phyloP scores from a whole-genome alignment of 2,797 vertebrate genomes.

The Prionace glauca region DNA sequence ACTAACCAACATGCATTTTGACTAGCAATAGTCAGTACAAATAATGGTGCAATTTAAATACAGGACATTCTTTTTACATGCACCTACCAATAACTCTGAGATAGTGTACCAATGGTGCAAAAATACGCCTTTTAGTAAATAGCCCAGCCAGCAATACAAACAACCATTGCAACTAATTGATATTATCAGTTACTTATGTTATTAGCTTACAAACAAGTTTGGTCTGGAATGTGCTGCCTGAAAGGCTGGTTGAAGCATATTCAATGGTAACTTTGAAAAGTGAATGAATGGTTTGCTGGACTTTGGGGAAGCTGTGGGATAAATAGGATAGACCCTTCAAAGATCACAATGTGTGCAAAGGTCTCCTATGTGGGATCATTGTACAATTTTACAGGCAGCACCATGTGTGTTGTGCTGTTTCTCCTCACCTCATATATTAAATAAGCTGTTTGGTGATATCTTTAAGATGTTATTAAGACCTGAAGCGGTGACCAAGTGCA shows the following conservation, averaged over 20 bases:
- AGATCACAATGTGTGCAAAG: not conserved
- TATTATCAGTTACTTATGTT: not conserved
- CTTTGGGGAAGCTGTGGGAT: not conserved
- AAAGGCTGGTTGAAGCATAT: not conserved
- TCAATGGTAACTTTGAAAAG: not conserved
- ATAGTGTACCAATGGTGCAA: too few relatives aligned
- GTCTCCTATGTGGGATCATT: not conserved
- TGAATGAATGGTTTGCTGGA: not conserved
- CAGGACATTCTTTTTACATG: not conserved
- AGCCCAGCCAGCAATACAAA: not conserved
- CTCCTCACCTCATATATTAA: not conserved
- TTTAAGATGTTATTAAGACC: not conserved
- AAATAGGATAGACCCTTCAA: not conserved
- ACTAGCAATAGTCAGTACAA: too few relatives aligned
- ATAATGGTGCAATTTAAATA: not conserved
- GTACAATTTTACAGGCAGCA: not conserved
- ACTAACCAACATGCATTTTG: not conserved
- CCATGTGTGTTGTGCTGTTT: not conserved
- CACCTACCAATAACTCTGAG: not conserved
- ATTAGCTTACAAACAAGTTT: not conserved
- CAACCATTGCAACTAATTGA: not conserved
- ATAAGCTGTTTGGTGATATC: not conserved
- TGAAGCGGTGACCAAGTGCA: not conserved
- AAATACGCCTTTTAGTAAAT: not conserved
- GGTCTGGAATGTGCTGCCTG: not conserved